Percentiles rank a stretch among this genome's conserved stretches.
phyloP scores from a whole-genome alignment of 2,113 vertebrate genomes.

The Chascanopsetta lugubris region DNA sequence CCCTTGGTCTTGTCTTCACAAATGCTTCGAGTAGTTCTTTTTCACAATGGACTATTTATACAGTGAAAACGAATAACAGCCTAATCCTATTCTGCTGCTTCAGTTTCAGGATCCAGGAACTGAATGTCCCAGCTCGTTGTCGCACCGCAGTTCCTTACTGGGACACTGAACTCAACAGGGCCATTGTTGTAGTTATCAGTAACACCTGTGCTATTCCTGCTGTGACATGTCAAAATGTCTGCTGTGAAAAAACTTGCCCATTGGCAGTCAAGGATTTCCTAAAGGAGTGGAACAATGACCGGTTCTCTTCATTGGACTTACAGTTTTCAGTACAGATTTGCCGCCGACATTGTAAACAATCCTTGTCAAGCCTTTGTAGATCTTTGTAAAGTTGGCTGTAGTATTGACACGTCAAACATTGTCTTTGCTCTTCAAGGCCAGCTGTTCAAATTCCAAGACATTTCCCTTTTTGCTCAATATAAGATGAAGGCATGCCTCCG shows the following conservation, averaged over 20 bases:
- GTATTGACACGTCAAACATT: slow-evolving; percentile 23
- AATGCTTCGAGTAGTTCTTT: background rate
- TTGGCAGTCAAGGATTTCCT: background rate
- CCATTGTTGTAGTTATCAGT: background rate
- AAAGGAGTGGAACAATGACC: background rate
- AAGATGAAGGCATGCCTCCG: slow-evolving; percentile 1
- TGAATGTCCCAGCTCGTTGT: background rate
- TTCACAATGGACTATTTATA: background rate
- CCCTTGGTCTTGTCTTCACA: no score
- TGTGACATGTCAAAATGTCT: background rate
- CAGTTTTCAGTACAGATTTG: background rate
- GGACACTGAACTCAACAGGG: background rate
- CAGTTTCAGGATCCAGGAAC: background rate
- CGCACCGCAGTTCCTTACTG: background rate
- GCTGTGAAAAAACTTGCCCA: background rate
- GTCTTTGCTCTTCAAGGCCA: background rate
- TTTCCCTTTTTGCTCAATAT: background rate
- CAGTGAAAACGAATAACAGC: background rate
- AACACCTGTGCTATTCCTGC: slow-evolving; percentile 7
- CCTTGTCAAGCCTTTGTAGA: background rate
- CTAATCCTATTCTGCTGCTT: background rate
- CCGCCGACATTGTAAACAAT: background rate
- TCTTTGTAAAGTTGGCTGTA: slow-evolving; percentile 13
- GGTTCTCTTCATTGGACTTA: background rate
- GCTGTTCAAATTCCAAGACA: background rate